phyloP scores from a whole-genome alignment of 2,888 invertebrate genomes.

The Drosophila anomalata region DNA sequence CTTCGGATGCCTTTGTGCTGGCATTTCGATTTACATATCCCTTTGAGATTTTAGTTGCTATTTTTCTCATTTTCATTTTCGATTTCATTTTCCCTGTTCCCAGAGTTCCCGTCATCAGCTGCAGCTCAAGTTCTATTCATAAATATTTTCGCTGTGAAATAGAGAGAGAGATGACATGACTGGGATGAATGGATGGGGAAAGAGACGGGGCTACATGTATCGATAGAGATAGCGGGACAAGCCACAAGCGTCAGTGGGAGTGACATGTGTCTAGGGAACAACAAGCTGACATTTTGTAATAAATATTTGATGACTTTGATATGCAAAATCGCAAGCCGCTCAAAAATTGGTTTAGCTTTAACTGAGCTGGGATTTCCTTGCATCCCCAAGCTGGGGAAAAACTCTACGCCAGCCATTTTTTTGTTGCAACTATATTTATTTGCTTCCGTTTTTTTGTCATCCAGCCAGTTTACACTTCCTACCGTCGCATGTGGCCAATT shows the following conservation, averaged over 20 bases:
- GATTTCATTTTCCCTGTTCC: slow-evolving; percentile 40
- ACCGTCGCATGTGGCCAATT: slow-evolving; percentile 33
- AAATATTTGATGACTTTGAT: slow-evolving; percentile 57
- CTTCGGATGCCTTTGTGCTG: slow-evolving; percentile 47
- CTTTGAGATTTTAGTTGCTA: slow-evolving; percentile 60
- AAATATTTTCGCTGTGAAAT: slow-evolving; percentile 38
- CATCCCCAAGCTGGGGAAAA: slow-evolving; percentile 19
- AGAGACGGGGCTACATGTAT: slow-evolving; percentile 5
- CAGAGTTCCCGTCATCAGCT: slow-evolving; percentile 47
- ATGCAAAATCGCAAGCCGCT: slow-evolving; percentile 53
- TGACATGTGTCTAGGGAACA: slow-evolving; percentile 50
- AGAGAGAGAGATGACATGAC: neutral
- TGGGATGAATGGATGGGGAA: neutral
- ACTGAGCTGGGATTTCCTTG: slow-evolving; percentile 33
- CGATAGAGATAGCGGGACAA: slow-evolving; percentile 3
- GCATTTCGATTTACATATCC: slow-evolving; percentile 51
- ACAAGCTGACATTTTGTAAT: slow-evolving; percentile 51
- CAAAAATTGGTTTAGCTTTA: slow-evolving; percentile 49
- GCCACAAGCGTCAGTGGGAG: slow-evolving; percentile 27
- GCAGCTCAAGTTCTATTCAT: slow-evolving; percentile 45
- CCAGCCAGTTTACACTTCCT: slow-evolving; percentile 24
- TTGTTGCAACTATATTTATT: slow-evolving; percentile 23
- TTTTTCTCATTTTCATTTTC: slow-evolving; percentile 46
- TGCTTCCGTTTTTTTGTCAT: slow-evolving; percentile 2
- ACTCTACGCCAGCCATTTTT: neutral